These are phyloP conservation scores for Microvelia longipes DNA, from an alignment of 1,140 invertebrate genomes.

Conservation along the genomic window DNA sequence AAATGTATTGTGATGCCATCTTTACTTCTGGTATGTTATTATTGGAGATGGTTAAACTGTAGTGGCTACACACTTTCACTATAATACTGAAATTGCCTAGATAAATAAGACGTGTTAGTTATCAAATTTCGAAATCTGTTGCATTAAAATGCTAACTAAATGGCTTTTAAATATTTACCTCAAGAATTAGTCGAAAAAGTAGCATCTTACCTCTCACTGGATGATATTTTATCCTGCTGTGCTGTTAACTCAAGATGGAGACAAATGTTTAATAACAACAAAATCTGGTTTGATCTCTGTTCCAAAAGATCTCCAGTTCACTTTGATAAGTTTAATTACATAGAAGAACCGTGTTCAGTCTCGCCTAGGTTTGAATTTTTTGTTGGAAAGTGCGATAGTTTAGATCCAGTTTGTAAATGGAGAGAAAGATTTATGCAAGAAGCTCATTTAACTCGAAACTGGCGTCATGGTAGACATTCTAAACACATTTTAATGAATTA, in stretches of 20 bases:
- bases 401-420: conserved; percentile 13
- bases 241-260: conserved; percentile 13
- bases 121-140: too few relatives aligned
- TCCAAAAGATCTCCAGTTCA: conserved; percentile 5
- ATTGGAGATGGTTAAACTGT: too few relatives aligned
- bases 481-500: conserved; percentile 1
- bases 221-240: conserved; percentile 14
- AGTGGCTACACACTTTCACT: too few relatives aligned
- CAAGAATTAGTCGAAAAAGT: conserved; percentile 16
- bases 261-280: conserved; percentile 15
- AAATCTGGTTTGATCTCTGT: conserved; percentile 15
- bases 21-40: too few relatives aligned
- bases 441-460: conserved; percentile 12
- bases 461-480: conserved; percentile 7
- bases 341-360: not conserved
- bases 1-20: too few relatives aligned
- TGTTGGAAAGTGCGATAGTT: not conserved
- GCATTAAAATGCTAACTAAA: not conserved
- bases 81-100: too few relatives aligned
- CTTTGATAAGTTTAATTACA: conserved; percentile 7
- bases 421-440: conserved; percentile 15
- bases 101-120: too few relatives aligned
- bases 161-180: conserved; percentile 8
- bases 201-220: conserved; percentile 5
- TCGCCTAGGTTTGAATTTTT: not conserved